Conservation (phyloP, 2,888 invertebrate genomes). For the Caenorhabditis angaria region DNA sequence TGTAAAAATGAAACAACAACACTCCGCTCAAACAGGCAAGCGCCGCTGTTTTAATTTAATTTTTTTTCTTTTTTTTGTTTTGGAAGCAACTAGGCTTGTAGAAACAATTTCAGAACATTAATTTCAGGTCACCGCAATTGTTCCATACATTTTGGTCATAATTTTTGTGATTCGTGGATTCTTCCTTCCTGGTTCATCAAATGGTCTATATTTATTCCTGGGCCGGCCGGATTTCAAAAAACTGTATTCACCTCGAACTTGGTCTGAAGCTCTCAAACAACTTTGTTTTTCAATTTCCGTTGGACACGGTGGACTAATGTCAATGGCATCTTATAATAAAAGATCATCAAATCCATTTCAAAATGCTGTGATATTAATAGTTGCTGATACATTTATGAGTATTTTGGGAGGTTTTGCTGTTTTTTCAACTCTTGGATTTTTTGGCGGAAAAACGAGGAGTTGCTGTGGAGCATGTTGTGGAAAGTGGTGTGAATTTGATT, state of each 20-base stretch:
- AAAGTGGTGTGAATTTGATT: constrained; percentile 72
- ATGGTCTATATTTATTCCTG: constrained; percentile 55
- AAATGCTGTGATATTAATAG: constrained; percentile 61
- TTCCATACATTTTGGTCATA: constrained; percentile 43
- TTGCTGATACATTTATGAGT: constrained; percentile 59
- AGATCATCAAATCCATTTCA: constrained; percentile 50
- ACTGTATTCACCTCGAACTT: constrained; percentile 54
- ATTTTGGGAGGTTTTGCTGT: constrained; percentile 57
- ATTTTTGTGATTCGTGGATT: constrained; percentile 59
- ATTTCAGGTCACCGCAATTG: constrained; percentile 36
- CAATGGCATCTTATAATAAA: constrained; percentile 62
- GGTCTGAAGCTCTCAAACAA: constrained; percentile 65
- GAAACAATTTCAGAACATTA: not conserved
- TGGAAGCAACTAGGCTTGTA: not conserved
- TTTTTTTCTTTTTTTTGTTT: not conserved
- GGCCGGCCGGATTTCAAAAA: constrained; percentile 47
- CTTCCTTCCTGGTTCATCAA: constrained; percentile 55
- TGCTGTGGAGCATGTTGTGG: constrained; percentile 40
- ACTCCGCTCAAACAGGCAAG: too few species aligned
- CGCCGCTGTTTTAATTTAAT: not conserved
- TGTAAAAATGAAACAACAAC: too few species aligned
- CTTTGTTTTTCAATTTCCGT: constrained; percentile 64
- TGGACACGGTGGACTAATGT: constrained; percentile 62
- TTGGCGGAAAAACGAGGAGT: constrained; percentile 41
- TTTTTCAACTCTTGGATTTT: constrained; percentile 58